Conservation (phyloP, 1,140 invertebrate genomes). For the Achatina immaculata region DNA sequence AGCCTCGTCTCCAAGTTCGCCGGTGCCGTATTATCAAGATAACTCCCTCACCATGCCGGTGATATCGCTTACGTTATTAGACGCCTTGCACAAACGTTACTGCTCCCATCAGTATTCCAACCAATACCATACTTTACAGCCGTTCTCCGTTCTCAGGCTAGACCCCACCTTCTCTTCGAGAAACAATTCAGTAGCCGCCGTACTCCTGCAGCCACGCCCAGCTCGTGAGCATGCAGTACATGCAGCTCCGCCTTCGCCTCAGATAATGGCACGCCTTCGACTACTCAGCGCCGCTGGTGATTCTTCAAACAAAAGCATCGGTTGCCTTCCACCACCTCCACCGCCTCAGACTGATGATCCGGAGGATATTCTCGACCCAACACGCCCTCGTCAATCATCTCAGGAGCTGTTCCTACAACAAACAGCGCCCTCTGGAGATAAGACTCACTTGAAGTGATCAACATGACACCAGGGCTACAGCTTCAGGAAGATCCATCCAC, state of each 20-base stretch:
- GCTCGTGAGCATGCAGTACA: conserved; percentile 13
- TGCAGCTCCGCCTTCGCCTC: conserved; percentile 22
- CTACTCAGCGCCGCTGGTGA: not conserved
- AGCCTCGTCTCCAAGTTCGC: not conserved
- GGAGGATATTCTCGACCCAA: too few species aligned
- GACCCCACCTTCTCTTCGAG: not conserved
- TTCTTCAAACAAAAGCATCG: not conserved
- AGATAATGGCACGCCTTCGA: conserved; percentile 18
- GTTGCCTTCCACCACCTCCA: too few species aligned
- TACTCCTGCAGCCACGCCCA: not conserved
- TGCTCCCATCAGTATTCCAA: conserved; percentile 44
- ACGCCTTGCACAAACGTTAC: conserved; percentile 48
- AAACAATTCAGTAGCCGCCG: conserved; percentile 16
- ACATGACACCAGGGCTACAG: too few species aligned
- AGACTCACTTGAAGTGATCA: too few species aligned
- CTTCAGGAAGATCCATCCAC: too few species aligned
- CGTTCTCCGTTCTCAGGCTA: not conserved
- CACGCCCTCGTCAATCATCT: too few species aligned
- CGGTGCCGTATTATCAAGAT: not conserved
- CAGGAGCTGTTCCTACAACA: too few species aligned
- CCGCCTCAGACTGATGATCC: too few species aligned
- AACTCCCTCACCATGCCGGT: conserved; percentile 38
- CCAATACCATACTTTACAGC: not conserved
- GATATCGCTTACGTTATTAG: conserved; percentile 46
- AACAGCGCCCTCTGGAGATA: too few species aligned